Conservation (phyloP, 2,888 invertebrate species). For the Cheilosia soror region DNA sequence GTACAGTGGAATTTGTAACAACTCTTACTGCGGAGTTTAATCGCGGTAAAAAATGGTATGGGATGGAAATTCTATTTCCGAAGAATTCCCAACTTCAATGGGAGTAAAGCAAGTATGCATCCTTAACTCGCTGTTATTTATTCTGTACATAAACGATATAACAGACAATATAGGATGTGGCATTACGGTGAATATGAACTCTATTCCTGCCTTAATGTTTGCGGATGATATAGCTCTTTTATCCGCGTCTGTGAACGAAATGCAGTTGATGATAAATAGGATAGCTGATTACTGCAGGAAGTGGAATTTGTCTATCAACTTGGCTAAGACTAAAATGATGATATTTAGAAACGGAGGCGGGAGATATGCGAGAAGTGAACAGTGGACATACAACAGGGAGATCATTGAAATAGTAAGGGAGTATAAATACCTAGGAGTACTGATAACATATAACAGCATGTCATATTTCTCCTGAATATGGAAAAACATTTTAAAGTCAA, state of each 20-base stretch:
- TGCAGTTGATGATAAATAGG: too few species aligned
- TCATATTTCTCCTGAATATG: too few species aligned
- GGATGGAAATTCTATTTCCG: neutral
- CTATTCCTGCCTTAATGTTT: too few species aligned
- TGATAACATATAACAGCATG: too few species aligned
- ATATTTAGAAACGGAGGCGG: slow-evolving; percentile 16
- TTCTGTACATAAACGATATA: too few species aligned
- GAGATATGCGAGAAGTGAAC: neutral
- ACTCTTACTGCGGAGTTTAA: too few species aligned
- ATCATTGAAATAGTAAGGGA: neutral
- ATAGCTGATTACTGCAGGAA: neutral
- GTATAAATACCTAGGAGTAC: slow-evolving; percentile 13
- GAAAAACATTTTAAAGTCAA: neutral
- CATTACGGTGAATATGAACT: too few species aligned
- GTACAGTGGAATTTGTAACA: too few species aligned
- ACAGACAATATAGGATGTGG: too few species aligned
- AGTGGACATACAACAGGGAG: neutral
- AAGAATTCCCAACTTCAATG: neutral
- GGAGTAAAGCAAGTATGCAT: neutral
- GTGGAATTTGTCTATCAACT: slow-evolving; percentile 14
- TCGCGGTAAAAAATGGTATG: too few species aligned
- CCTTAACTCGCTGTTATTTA: neutral
- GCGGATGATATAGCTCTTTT: too few species aligned
- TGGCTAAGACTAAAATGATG: slow-evolving; percentile 15
- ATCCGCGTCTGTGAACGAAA: too few species aligned